Conservation (phyloP, 2,113 vertebrate species). For the Martes martes region DNA sequence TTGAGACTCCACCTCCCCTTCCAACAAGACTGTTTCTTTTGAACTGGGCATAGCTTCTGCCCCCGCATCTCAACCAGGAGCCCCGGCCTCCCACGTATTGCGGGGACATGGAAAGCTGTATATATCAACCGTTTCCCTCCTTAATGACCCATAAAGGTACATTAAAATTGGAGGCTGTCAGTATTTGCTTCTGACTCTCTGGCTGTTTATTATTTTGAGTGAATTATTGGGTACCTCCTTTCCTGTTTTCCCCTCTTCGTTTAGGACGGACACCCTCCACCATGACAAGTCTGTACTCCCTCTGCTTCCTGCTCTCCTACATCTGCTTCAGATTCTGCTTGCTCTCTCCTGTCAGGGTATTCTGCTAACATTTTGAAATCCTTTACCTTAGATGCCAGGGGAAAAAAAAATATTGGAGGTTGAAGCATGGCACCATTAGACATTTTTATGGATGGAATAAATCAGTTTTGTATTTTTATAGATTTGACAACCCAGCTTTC, state of each 20-base stretch:
- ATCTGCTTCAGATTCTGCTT: not conserved
- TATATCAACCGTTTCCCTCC: not conserved
- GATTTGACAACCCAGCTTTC: slow-evolving; percentile 46
- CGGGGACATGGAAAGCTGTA: not conserved
- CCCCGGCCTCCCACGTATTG: not conserved
- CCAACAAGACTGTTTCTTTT: not conserved
- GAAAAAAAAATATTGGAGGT: not conserved
- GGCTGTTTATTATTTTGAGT: not conserved
- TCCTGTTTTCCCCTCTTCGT: not conserved
- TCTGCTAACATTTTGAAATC: slow-evolving; percentile 51
- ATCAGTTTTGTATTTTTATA: slow-evolving; percentile 59
- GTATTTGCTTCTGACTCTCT: not conserved
- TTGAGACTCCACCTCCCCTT: not conserved
- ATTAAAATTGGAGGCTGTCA: not conserved
- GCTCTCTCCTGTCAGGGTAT: not conserved
- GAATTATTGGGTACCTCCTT: not conserved
- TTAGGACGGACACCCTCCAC: not conserved
- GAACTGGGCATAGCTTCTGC: not conserved
- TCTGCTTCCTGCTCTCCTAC: not conserved
- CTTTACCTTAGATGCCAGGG: not conserved
- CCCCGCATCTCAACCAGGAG: not conserved
- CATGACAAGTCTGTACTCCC: not conserved
- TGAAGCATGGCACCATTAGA: slow-evolving; percentile 24
- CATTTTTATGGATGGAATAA: slow-evolving; percentile 50
- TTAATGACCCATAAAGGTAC: not conserved